Percentiles rank a stretch among this genome's conserved stretches.
These are phyloP conservation scores for Serranus cabrilla DNA, from an alignment of 2,797 vertebrate species.

Conservation along the genomic window DNA sequence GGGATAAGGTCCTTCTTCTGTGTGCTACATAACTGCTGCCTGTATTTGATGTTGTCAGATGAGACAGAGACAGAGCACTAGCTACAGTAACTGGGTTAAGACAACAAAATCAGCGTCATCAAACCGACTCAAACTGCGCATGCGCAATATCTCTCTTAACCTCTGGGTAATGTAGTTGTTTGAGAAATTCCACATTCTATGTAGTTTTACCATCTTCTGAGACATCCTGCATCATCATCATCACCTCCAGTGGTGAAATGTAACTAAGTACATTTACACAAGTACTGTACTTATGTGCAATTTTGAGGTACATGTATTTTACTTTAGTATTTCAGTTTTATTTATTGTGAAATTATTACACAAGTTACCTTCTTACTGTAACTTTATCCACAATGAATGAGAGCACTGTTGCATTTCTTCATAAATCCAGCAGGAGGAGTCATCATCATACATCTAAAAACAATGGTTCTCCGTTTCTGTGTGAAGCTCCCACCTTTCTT, in stretches of 20 bases:
- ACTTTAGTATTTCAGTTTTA: no score
- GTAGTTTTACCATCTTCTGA: neutral
- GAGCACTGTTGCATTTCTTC: neutral
- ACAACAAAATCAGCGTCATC: constrained; percentile 62
- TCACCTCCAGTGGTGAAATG: no score
- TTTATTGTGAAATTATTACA: neutral
- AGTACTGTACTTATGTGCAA: no score
- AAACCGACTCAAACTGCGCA: constrained; percentile 17
- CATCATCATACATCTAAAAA: neutral
- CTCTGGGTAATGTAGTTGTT: constrained; percentile 74
- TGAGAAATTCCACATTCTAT: neutral
- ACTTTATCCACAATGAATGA: neutral
- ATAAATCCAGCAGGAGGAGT: constrained; percentile 46
- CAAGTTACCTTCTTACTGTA: neutral
- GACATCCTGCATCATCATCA: no score
- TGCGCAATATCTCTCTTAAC: constrained; percentile 42
- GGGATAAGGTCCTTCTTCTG: constrained; percentile 33
- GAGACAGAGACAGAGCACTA: constrained; percentile 7
- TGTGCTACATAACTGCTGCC: constrained; percentile 78
- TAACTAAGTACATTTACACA: no score
- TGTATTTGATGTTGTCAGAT: constrained; percentile 2
- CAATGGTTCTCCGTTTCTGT: neutral
- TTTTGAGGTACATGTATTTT: no score
- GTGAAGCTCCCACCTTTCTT: no score
- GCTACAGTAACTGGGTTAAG: constrained; percentile 49